Conservation (phyloP, 2,888 invertebrate species). For the Galeruca laticollis region DNA sequence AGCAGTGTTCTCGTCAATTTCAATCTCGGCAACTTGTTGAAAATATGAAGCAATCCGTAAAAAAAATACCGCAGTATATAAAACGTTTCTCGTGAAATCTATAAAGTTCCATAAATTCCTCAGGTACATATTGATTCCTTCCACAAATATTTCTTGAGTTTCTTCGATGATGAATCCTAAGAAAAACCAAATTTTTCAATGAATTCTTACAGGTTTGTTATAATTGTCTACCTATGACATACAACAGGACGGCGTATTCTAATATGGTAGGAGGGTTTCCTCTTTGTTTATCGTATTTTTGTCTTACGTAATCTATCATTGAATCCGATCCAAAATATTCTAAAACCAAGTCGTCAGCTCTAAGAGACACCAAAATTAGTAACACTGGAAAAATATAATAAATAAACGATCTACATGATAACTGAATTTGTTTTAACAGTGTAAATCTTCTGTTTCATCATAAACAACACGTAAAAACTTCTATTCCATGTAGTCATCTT, state of each 20-base stretch:
- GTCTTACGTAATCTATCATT: slow-evolving; percentile 73
- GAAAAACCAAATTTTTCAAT: slow-evolving; percentile 25
- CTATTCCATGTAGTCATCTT: too few relatives aligned
- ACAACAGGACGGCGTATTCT: slow-evolving; percentile 85
- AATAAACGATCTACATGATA: slow-evolving; percentile 1
- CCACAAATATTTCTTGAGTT: slow-evolving; percentile 88
- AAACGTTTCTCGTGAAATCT: slow-evolving; percentile 90
- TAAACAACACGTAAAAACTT: too few relatives aligned
- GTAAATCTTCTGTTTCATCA: too few relatives aligned
- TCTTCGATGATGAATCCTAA: slow-evolving; percentile 92
- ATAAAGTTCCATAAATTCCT: slow-evolving; percentile 97
- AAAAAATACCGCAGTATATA: slow-evolving; percentile 82
- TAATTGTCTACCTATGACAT: slow-evolving; percentile 77
- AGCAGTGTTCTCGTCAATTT: slow-evolving; percentile 75
- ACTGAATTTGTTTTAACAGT: too few relatives aligned
- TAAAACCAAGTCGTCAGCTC: slow-evolving; percentile 83
- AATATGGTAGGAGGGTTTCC: slow-evolving; percentile 88
- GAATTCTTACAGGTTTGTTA: background rate
- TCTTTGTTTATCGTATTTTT: slow-evolving; percentile 78
- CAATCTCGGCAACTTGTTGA: slow-evolving; percentile 80
- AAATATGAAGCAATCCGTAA: slow-evolving; percentile 80
- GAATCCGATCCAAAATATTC: slow-evolving; percentile 79
- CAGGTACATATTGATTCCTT: slow-evolving; percentile 88
- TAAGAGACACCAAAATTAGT: slow-evolving; percentile 91
- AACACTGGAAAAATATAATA: slow-evolving; percentile 77